phyloP scores from a whole-genome alignment of 2,888 invertebrate species.

The Dolichomitus sp. region DNA sequence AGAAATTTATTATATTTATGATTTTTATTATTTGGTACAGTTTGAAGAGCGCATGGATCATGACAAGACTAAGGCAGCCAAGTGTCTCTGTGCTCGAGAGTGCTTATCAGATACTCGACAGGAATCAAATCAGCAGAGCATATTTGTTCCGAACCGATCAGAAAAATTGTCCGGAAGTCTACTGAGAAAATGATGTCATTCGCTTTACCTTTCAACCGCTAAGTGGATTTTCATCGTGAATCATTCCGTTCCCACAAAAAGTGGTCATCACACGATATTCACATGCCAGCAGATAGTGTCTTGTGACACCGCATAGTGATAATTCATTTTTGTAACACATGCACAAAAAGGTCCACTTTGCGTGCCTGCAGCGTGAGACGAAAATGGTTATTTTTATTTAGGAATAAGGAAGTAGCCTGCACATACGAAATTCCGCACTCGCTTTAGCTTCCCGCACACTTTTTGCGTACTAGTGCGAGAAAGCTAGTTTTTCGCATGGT shows the following conservation, averaged over 20 bases:
- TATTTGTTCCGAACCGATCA: slow-evolving; percentile 90
- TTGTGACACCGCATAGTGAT: not conserved
- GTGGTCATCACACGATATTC: not conserved
- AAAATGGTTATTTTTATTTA: too few species aligned
- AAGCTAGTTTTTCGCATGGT: too few species aligned
- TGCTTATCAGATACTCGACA: slow-evolving; percentile 88
- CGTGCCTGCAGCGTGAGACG: too few species aligned
- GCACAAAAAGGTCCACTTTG: too few species aligned
- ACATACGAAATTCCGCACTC: too few species aligned
- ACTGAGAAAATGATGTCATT: slow-evolving; percentile 17
- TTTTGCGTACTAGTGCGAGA: too few species aligned
- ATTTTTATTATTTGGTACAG: slow-evolving; percentile 69
- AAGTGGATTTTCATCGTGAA: slow-evolving; percentile 10
- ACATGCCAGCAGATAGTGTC: not conserved
- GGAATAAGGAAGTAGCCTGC: too few species aligned
- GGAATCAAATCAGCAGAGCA: slow-evolving; percentile 88
- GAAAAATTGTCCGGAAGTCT: slow-evolving; percentile 87
- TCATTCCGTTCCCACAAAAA: not conserved
- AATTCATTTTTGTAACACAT: not conserved
- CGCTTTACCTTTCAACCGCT: not conserved
- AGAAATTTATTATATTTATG: not conserved
- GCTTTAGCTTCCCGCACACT: too few species aligned
- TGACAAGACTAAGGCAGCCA: slow-evolving; percentile 89
- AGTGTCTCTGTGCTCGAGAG: slow-evolving; percentile 88
- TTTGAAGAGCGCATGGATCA: slow-evolving; percentile 88